A percentile compares a stretch with the other conserved stretches of the same genome.
Evolutionary conservation across 53 echinoderm and acorn worm genomes (phyloP).

Genomic region (Apostichopus leukothele): DNA sequence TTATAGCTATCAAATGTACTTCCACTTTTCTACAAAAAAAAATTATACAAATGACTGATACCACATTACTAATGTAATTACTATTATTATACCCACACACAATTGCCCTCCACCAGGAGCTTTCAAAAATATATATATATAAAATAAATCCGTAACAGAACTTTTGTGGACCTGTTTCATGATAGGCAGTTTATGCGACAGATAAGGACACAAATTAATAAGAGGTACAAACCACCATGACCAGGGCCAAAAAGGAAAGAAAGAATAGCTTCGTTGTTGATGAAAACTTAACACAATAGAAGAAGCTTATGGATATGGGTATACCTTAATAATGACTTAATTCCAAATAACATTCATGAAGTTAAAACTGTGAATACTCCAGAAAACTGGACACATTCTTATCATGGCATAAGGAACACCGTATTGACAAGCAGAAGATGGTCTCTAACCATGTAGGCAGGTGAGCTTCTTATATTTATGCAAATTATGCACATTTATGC

Average conservation of each 20-base stretch:
- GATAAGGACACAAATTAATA: neutral
- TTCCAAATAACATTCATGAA: too few relatives aligned
- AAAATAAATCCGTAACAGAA: slow-evolving; percentile 6
- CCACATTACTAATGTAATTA: neutral
- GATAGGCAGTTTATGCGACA: neutral
- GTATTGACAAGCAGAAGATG: too few relatives aligned
- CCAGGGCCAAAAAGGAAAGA: neutral
- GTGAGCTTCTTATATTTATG: too few relatives aligned
- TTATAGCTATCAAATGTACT: slow-evolving; percentile 27
- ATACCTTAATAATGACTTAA: too few relatives aligned
- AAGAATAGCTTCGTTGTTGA: neutral
- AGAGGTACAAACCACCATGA: neutral
- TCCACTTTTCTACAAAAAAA: slow-evolving; percentile 32
- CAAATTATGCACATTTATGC: too few relatives aligned
- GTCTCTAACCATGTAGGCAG: too few relatives aligned
- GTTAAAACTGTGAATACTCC: too few relatives aligned
- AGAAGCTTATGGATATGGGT: too few relatives aligned
- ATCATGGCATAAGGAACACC: too few relatives aligned
- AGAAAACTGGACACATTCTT: too few relatives aligned
- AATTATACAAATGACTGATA: neutral
- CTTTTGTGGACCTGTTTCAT: neutral
- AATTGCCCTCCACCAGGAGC: neutral
- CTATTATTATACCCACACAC: neutral
- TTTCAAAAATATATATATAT: neutral
- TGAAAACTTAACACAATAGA: too few relatives aligned